Base-by-base conservation (phyloP, 2,888 invertebrate species). In the Melieria crassipennis region DNA sequence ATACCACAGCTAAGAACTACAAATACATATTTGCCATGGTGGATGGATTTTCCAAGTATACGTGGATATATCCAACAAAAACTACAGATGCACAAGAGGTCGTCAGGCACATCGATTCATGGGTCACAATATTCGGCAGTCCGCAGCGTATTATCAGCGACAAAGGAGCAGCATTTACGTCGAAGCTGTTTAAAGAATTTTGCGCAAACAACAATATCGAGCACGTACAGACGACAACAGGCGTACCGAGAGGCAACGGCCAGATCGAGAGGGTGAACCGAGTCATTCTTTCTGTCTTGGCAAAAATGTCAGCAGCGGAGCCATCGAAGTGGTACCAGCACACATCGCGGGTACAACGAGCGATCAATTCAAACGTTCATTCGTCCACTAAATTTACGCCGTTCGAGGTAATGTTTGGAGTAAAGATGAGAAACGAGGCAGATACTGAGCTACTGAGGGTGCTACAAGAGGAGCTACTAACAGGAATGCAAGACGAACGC, bases 1-100 rank as follows among this genome's bases (percentile, higher is more conserved):
- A 73, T 62, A 2, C 71, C n/a, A 74, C 74, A 30, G 58, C 70
- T 16, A 73, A 74, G 61, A 43, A 45, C 30, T 73, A 75, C 46
- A 75, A 70, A 30, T 73, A 73, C 50, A 73, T 71, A 57, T 65
- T 72, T n/a, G 70, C 75, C 11, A 65, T 71, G 11, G 68, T 71
- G 11, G 71, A 68, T 61, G 69, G 67, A 4, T 75, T 71, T 60
- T 58, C 73, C 42, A 75, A 71, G 48, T 75, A 60, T 58, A 55
- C 48, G 3, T 75, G 73, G 70, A 13, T 73, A 56, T 70, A 71
- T 45, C 63, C 71, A 6, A 71, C 71, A 9, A 75, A 62, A 43
- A 58, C 66, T 10, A 66, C 62, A 57, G 67, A 66, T 43, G 61
- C 65, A 43, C 65, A 69, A 57, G 72, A 70, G 46, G 72, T 72